Conservation (phyloP, 2,113 vertebrate species). For the Hemicordylus capensis region DNA sequence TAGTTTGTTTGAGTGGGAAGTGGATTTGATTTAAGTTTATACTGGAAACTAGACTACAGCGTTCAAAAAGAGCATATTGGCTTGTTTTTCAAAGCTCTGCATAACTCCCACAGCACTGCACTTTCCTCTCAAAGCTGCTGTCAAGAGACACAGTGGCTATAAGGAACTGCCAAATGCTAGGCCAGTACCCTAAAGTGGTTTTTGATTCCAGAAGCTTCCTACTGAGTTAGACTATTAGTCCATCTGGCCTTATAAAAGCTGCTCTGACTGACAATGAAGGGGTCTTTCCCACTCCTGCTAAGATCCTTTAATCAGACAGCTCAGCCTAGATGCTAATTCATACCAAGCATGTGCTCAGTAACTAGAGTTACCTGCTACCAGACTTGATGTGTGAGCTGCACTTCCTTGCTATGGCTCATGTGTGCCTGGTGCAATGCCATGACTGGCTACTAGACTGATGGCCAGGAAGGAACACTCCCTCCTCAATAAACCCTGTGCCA, state of each 20-base stretch:
- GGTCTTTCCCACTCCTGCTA: not conserved
- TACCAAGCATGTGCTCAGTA: too few species aligned
- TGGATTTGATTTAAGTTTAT: not conserved
- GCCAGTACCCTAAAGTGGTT: not conserved
- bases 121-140: not conserved
- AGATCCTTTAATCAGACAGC: not conserved
- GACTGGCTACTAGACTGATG: not conserved
- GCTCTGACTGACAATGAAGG: not conserved
- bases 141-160: not conserved
- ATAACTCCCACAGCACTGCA: not conserved
- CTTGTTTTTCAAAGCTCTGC: not conserved
- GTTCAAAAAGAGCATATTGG: not conserved
- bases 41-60: not conserved
- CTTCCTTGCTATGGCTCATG: not conserved
- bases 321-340: not conserved
- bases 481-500: too few species aligned
- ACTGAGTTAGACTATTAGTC: not conserved
- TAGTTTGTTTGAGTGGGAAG: not conserved
- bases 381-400: not conserved
- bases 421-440: not conserved
- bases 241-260: not conserved
- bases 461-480: too few species aligned
- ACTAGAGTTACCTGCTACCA: not conserved
- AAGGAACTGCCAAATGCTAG: not conserved
- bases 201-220: not conserved